phyloP scores from a whole-genome alignment of 2,888 invertebrate genomes.

The Microctonus aethiopoides region DNA sequence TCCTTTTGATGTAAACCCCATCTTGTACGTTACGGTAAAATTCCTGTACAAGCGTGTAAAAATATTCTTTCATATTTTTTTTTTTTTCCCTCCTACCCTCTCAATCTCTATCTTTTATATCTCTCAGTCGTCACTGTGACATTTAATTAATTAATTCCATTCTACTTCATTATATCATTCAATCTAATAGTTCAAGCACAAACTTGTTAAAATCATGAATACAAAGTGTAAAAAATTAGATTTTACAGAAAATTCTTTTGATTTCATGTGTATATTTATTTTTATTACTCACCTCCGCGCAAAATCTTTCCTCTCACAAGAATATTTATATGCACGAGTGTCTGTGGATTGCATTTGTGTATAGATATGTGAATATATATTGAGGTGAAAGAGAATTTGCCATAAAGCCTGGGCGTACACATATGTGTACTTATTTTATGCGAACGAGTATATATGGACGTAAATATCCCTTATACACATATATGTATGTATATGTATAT shows the following conservation, averaged over 20 bases:
- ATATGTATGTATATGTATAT: background rate
- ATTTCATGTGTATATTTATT: background rate
- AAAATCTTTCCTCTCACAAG: background rate
- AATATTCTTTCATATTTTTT: background rate
- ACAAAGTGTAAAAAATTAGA: background rate
- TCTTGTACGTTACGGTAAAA: slow-evolving; percentile 34
- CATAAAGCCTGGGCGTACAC: background rate
- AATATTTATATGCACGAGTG: too few species aligned
- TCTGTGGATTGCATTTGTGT: too few species aligned
- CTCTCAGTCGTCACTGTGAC: too few species aligned
- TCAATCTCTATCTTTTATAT: background rate
- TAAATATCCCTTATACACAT: background rate
- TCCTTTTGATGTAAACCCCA: slow-evolving; percentile 52
- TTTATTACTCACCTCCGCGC: background rate
- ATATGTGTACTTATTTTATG: background rate
- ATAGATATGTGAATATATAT: background rate
- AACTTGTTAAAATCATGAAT: background rate
- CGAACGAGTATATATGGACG: background rate
- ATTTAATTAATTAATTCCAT: too few species aligned
- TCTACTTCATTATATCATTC: background rate
- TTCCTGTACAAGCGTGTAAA: slow-evolving; percentile 17
- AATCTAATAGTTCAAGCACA: background rate
- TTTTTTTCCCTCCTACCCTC: background rate
- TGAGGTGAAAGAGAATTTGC: background rate
- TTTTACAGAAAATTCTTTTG: background rate